A percentile compares a stretch with the other conserved stretches of the same genome.
These are phyloP conservation scores for Porites cylindrica DNA, from an alignment of 92 coral and sea anemone species.

Conservation along the genomic window DNA sequence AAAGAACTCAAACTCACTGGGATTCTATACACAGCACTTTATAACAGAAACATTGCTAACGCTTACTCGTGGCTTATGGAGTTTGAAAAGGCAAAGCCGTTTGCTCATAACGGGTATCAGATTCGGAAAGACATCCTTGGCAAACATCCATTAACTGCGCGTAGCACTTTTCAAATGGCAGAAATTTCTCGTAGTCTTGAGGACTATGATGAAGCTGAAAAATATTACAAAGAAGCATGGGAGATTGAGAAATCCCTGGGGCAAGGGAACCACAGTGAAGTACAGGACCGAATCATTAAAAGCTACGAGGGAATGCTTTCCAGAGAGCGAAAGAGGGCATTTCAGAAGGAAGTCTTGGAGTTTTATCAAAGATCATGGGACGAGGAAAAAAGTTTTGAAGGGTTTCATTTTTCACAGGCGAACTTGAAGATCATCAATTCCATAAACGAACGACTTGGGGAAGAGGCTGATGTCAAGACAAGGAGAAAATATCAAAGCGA, in stretches of 20 bases:
- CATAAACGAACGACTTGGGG: not conserved
- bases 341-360: conserved; percentile 24
- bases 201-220: conserved; percentile 37
- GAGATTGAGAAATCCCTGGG: conserved; percentile 72
- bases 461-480: not conserved
- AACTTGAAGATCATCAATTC: conserved; percentile 30
- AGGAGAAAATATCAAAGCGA: conserved; percentile 18
- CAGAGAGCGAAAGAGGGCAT: not conserved
- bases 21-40: conserved; percentile 45
- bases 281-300: conserved; percentile 33
- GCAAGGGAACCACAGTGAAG: conserved; percentile 65
- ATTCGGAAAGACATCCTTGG: conserved; percentile 68
- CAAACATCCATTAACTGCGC: conserved; percentile 47
- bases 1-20: conserved; percentile 58
- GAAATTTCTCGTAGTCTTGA: conserved; percentile 19
- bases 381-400: conserved; percentile 35
- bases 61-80: conserved; percentile 35
- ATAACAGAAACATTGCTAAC: conserved; percentile 69
- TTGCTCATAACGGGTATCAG: conserved; percentile 54
- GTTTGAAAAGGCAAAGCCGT: conserved; percentile 26
- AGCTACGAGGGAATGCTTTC: conserved; percentile 6
- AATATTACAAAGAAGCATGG: conserved; percentile 59
- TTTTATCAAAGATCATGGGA: conserved; percentile 46
- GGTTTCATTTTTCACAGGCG: conserved; percentile 4
- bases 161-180: conserved; percentile 72